Conservation (phyloP, 2,888 invertebrate genomes). For the Ramazzottius varieornatus region DNA sequence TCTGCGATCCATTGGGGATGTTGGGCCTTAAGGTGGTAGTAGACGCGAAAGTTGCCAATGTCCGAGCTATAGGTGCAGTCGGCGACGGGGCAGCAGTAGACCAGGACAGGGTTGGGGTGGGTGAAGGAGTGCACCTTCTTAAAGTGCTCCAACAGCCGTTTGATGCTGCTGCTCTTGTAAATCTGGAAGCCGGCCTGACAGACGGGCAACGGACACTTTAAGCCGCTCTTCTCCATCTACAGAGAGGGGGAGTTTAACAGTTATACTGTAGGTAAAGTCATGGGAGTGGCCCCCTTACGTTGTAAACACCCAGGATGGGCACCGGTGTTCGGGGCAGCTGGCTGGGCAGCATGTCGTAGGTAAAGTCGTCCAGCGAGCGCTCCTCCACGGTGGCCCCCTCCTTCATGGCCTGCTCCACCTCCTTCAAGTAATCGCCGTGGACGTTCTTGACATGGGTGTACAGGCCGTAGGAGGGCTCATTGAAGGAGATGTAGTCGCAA, state of each 20-base stretch:
- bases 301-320: neutral
- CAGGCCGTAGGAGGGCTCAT: neutral
- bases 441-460: neutral
- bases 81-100: neutral
- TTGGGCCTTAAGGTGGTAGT: neutral
- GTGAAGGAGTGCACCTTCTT: neutral
- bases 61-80: neutral
- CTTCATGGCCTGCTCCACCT: neutral
- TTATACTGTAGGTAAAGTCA: neutral
- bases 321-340: neutral
- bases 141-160: neutral
- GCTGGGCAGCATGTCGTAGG: neutral
- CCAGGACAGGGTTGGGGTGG: neutral
- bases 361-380: neutral
- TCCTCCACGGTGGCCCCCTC: neutral
- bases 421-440: neutral
- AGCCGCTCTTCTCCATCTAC: neutral
- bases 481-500: neutral
- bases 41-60: neutral
- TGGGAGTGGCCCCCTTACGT: no score
- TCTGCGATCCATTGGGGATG: neutral
- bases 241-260: neutral
- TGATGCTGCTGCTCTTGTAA: neutral
- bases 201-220: neutral
- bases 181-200: neutral